Evolutionary conservation across 1,140 invertebrate genomes (phyloP).

Genomic region (Mya arenaria): DNA sequence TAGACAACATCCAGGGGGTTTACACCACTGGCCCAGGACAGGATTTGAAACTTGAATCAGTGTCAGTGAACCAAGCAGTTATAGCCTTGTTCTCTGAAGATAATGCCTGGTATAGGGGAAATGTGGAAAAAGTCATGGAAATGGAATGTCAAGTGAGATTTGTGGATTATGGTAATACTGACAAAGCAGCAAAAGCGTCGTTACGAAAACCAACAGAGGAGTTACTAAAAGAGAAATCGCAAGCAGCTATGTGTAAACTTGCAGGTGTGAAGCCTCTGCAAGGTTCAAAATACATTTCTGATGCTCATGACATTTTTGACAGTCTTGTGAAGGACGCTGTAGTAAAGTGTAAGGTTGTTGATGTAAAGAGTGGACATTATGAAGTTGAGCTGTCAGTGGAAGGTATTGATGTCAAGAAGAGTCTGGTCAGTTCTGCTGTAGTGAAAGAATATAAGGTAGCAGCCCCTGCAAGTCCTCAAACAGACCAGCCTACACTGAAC

Average conservation of each 20-base stretch:
- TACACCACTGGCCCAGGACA: constrained; percentile 54
- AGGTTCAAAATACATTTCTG: constrained; percentile 64
- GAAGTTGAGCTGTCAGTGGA: constrained; percentile 60
- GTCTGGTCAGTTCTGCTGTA: constrained; percentile 66
- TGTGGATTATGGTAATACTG: constrained; percentile 86
- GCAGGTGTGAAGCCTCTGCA: constrained; percentile 68
- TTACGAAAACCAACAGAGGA: constrained; percentile 51
- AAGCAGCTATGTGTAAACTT: constrained; percentile 70
- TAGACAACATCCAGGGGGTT: constrained; percentile 78
- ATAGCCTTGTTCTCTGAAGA: constrained; percentile 88
- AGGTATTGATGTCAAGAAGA: constrained; percentile 62
- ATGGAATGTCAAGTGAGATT: constrained; percentile 88
- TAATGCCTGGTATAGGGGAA: constrained; percentile 89
- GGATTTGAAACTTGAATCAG: background rate
- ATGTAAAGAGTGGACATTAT: constrained; percentile 41
- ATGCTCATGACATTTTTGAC: constrained; percentile 73
- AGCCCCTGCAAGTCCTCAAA: background rate
- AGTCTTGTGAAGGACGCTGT: constrained; percentile 66
- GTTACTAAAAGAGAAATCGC: constrained; percentile 59
- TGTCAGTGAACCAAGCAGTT: constrained; percentile 26
- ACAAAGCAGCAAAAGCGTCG: constrained; percentile 50
- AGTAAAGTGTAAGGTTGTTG: constrained; percentile 61
- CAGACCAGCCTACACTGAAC: background rate
- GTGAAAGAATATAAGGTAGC: constrained; percentile 50
- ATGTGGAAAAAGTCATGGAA: constrained; percentile 84